Conservation (phyloP, 2,888 invertebrate genomes). For the Catocala fraxini region DNA sequence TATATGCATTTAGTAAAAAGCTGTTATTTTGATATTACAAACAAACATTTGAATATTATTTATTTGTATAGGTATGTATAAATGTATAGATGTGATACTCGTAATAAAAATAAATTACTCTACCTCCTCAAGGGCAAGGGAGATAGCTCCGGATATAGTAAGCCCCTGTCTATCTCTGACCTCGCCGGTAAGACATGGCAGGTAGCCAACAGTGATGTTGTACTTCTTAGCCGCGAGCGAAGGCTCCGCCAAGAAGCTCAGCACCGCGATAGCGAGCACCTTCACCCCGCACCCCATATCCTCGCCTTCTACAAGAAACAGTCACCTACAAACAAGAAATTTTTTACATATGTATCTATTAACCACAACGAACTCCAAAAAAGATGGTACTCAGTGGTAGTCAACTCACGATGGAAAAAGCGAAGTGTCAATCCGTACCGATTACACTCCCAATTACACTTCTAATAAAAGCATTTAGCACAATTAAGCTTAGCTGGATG, state of each 20-base stretch:
- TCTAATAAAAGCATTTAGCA: too few relatives aligned
- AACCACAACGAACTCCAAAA: too few relatives aligned
- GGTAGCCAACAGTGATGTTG: conserved; percentile 93
- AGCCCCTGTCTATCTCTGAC: conserved; percentile 94
- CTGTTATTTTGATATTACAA: too few relatives aligned
- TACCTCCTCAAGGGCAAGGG: conserved; percentile 95
- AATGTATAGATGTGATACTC: conserved; percentile 7
- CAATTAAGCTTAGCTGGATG: too few relatives aligned
- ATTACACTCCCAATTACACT: too few relatives aligned
- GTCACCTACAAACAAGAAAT: conserved; percentile 60
- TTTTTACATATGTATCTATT: neutral
- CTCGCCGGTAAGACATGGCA: conserved; percentile 93
- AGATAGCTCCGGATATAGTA: conserved; percentile 96
- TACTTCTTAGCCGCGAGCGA: conserved; percentile 80
- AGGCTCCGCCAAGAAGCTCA: conserved; percentile 86
- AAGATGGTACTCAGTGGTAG: too few relatives aligned
- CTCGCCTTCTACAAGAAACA: conserved; percentile 82
- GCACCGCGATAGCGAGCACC: conserved; percentile 90
- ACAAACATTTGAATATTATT: conserved; percentile 1
- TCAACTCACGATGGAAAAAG: too few relatives aligned
- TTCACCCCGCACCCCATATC: conserved; percentile 90
- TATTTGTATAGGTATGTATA: conserved; percentile 20
- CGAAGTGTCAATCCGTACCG: too few relatives aligned
- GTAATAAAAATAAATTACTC: conserved; percentile 27
- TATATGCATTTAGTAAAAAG: too few relatives aligned